Conservation (phyloP, 1,140 invertebrate species). For the Amphibalanus amphitrite region DNA sequence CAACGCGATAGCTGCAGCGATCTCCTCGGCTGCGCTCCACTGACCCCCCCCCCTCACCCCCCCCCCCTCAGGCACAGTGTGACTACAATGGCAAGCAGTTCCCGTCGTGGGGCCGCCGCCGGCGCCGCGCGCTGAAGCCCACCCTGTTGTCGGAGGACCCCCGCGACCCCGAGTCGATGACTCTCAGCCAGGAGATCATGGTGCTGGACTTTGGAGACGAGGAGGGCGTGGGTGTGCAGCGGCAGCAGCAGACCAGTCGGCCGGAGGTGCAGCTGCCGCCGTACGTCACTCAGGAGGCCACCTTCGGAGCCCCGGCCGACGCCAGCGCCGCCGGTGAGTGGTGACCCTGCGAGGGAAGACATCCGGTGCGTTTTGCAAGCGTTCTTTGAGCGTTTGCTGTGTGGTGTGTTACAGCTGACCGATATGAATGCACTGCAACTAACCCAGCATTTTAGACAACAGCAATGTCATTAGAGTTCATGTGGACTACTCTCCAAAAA, state of each 20-base stretch:
- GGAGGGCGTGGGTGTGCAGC: conserved; percentile 27
- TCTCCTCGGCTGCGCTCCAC: no score
- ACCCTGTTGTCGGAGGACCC: neutral
- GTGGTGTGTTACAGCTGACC: no score
- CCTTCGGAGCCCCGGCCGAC: neutral
- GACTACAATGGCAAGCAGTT: neutral
- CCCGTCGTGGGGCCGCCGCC: neutral
- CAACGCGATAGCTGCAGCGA: no score
- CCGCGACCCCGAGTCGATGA: conserved; percentile 46
- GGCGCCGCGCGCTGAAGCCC: neutral
- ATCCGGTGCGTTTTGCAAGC: no score
- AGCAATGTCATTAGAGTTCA: no score
- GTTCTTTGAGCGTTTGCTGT: no score
- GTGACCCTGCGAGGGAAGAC: no score
- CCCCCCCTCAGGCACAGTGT: neutral
- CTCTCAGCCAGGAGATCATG: conserved; percentile 79
- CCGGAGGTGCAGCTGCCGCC: neutral
- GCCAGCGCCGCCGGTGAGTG: neutral
- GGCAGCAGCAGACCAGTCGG: neutral
- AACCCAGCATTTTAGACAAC: no score
- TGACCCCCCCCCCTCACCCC: no score
- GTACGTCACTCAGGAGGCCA: neutral
- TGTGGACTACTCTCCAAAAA: no score
- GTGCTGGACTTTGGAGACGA: conserved; percentile 81
- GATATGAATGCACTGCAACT: no score